Base-by-base conservation (phyloP, 2,113 vertebrate genomes). In the Lucifuga dentata region DNA sequence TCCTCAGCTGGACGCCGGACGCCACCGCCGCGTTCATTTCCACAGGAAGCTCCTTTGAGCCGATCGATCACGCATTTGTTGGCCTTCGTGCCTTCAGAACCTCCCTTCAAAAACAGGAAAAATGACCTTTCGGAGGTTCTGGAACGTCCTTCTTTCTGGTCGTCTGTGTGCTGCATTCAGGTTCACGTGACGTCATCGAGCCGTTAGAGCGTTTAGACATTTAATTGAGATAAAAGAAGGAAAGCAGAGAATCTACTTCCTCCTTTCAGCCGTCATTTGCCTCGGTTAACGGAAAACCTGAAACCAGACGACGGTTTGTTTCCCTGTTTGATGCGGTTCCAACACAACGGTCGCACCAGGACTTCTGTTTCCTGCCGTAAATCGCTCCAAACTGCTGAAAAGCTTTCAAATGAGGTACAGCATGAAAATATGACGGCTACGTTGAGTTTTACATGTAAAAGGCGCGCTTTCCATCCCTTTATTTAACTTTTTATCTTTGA, bases 1-100 rank as follows among this genome's bases (percentile, higher is more conserved):
- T 81, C 60, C 78, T 76, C 85, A 80, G 72, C 85, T 80, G 81
- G 32, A n/a, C n/a, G n/a, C n/a, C n/a, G n/a, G n/a, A n/a, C n/a
- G 77, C 53, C 52, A 38, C 67, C 72, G 45, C 21, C 38, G 19
- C 10, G 13, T 38, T 67, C 51, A 3, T 63, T 86, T 84, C 68
- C 81, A 53, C 68, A 29, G 80, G 76, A 86, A 80, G 50, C 68
- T 62, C 66, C 70, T 70, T 16, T 51, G 11, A 71, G 39, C 68
- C 2, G 55, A 86, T 86, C 78, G 60, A 59, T 83, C 41, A 65
- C 48, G 64, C 23, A 62, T 71, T 74, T 44, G 73, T 61, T 63
- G 24, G 35, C 73, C 55, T 46, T 11, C 2, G 50, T 51, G 71
- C 49, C 63, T 79, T 61, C 51, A 7, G 3, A 29, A 29, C 7